Evolutionary conservation across 1,140 invertebrate species (phyloP).

Genomic region (Trichogramma pretiosum): DNA sequence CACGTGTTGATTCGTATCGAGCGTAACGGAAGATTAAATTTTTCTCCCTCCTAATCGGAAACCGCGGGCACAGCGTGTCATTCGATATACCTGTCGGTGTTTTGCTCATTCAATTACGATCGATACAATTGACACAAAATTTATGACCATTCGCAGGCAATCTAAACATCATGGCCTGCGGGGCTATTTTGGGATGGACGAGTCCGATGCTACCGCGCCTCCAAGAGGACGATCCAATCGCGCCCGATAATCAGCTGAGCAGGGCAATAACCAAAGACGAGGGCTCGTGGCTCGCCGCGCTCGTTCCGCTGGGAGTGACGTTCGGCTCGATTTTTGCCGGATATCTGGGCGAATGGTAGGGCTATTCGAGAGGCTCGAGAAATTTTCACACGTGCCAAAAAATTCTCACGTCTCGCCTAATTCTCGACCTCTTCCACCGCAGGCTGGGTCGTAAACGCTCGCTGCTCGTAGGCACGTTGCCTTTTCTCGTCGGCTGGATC

Average conservation of each 20-base stretch:
- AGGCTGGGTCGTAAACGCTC: conserved; percentile 60
- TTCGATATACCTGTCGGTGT: too few relatives aligned
- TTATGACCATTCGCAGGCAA: conserved; percentile 59
- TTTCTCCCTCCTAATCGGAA: too few relatives aligned
- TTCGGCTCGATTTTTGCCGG: conserved; percentile 44
- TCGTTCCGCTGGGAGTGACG: conserved; percentile 66
- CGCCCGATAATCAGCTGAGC: conserved; percentile 42
- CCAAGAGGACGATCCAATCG: conserved; percentile 25
- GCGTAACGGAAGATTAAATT: too few relatives aligned
- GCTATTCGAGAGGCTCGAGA: too few relatives aligned
- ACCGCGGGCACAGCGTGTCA: too few relatives aligned
- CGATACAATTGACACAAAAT: too few relatives aligned
- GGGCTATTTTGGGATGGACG: conserved; percentile 60
- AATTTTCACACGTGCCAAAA: too few relatives aligned
- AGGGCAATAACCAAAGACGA: conserved; percentile 41
- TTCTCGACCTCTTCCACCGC: neutral
- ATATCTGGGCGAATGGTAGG: conserved; percentile 14
- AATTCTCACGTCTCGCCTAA: neutral
- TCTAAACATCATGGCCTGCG: conserved; percentile 52
- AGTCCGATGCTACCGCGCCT: conserved; percentile 58
- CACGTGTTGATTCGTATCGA: too few relatives aligned
- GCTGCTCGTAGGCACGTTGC: conserved; percentile 53
- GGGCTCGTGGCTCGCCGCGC: conserved; percentile 67
- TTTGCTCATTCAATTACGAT: too few relatives aligned
- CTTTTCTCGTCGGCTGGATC: conserved; percentile 60